These are phyloP conservation scores for Asarcornis scutulata DNA, from an alignment of 2,113 vertebrate species.

Conservation along the genomic window DNA sequence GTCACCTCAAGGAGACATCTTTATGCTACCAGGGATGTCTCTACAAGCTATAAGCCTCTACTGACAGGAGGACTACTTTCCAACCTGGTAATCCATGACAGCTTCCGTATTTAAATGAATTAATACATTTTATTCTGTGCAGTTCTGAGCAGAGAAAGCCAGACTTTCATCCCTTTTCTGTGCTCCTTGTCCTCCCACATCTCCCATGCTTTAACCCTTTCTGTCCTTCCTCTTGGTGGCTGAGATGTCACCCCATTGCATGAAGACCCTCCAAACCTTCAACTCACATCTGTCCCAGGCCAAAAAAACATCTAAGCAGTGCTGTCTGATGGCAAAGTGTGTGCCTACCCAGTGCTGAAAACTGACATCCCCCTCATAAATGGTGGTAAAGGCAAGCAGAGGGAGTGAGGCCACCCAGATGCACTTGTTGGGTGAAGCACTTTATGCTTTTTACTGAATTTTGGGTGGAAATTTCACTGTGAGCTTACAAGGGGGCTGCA, in stretches of 20 bases:
- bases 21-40: not conserved
- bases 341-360: not conserved
- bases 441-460: not conserved
- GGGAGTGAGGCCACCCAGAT: not conserved
- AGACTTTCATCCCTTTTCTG: not conserved
- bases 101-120: not conserved
- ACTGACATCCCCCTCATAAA: not conserved
- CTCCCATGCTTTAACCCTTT: not conserved
- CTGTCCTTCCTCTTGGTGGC: not conserved
- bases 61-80: not conserved
- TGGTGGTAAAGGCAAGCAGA: not conserved
- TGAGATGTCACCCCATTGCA: accelerated
- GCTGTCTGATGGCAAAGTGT: not conserved
- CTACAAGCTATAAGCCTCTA: not conserved
- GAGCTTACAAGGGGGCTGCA: not conserved
- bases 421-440: not conserved
- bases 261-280: not conserved
- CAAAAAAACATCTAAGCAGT: not conserved
- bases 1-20: not conserved
- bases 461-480: not conserved
- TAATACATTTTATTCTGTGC: not conserved
- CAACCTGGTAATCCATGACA: accelerated
- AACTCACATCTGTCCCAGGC: not conserved
- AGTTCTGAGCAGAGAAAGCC: not conserved
- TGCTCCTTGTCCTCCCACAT: not conserved